These are phyloP conservation scores for Erythrocercus mccallii DNA, from an alignment of 2,113 vertebrate species.

Conservation along the genomic window DNA sequence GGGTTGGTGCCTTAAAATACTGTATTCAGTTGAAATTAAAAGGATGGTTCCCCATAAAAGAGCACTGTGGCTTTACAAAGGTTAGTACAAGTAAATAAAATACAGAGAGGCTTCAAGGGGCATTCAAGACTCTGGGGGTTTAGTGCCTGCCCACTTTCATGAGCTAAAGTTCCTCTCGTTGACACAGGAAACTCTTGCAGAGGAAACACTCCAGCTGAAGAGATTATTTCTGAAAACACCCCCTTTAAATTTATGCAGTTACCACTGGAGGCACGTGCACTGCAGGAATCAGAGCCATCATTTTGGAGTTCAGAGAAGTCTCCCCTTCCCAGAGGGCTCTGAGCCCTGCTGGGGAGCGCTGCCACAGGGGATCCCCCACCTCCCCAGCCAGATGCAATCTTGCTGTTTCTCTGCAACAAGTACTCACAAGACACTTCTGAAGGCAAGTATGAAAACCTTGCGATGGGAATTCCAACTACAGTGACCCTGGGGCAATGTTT, in stretches of 20 bases:
- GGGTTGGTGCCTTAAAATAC: neutral
- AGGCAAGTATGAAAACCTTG: conserved; percentile 60
- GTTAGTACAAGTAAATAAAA: neutral
- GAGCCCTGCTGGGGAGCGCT: neutral
- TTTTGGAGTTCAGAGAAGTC: neutral
- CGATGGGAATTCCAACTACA: conserved; percentile 65
- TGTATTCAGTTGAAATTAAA: neutral
- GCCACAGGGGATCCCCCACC: neutral
- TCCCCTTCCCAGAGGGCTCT: neutral
- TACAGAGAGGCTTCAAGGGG: neutral
- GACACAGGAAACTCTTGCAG: neutral
- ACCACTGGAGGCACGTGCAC: rapidly evolving
- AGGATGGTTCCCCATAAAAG: neutral
- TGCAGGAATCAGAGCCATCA: neutral
- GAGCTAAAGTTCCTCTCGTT: neutral
- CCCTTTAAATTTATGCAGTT: neutral
- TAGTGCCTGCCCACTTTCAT: neutral
- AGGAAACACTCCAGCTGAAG: neutral
- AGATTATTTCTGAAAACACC: neutral
- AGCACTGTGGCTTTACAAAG: neutral
- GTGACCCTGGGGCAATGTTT: conserved; percentile 68
- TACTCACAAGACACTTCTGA: conserved; percentile 65
- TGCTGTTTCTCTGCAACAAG: conserved; percentile 45
- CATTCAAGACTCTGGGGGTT: neutral
- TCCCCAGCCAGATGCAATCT: neutral